A percentile compares a stretch with the other conserved stretches of the same genome.
Evolutionary conservation across 2,888 invertebrate species (phyloP).

Genomic region (Tryphoninae sp.): DNA sequence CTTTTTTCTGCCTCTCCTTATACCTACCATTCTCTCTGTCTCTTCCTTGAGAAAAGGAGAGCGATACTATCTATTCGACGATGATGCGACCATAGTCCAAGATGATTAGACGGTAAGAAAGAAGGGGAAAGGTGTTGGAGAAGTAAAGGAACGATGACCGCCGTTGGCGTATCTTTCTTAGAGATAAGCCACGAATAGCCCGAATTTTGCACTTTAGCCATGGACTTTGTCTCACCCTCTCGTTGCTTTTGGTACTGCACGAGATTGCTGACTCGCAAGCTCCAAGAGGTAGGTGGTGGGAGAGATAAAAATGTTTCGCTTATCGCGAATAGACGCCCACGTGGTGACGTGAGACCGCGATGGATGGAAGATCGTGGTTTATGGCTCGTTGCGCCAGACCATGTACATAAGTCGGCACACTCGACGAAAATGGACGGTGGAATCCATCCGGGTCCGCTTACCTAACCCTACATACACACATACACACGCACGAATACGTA

Average conservation of each 20-base stretch:
- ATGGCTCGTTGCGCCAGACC: not conserved
- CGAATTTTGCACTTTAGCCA: constrained; percentile 4
- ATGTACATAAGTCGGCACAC: constrained; percentile 25
- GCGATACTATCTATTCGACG: constrained; percentile 33
- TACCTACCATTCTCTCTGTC: not conserved
- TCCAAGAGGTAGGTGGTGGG: not conserved
- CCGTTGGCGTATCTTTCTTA: constrained; percentile 11
- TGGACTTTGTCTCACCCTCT: not conserved
- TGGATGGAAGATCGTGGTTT: constrained; percentile 32
- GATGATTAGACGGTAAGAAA: not conserved
- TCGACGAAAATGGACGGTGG: constrained; percentile 39
- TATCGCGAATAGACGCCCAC: constrained; percentile 3
- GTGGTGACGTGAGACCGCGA: not conserved
- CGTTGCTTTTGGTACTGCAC: not conserved
- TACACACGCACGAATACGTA: not conserved
- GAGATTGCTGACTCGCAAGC: not conserved
- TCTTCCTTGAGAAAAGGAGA: constrained; percentile 15
- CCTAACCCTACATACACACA: constrained; percentile 22
- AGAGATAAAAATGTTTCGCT: constrained; percentile 2
- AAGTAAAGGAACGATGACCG: constrained; percentile 11
- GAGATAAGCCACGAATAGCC: constrained; percentile 7
- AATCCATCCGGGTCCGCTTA: constrained; percentile 53
- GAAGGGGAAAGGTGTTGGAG: constrained; percentile 3
- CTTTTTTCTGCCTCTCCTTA: constrained; percentile 16
- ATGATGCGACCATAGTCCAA: constrained; percentile 18